phyloP scores from a whole-genome alignment of 2,888 invertebrate species.

The Ischnura elegans region DNA sequence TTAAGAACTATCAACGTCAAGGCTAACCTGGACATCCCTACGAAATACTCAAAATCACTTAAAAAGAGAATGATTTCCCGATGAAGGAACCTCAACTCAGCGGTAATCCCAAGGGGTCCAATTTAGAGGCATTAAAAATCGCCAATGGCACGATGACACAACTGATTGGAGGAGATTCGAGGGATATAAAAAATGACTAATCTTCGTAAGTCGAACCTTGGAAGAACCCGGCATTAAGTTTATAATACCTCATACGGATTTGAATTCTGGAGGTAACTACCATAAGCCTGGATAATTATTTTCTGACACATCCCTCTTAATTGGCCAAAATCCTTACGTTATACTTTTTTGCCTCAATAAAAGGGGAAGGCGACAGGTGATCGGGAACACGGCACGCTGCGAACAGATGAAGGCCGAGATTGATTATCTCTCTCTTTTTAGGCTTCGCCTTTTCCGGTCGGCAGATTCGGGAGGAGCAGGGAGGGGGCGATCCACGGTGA shows the following conservation, averaged over 20 bases:
- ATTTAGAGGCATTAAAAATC: background rate
- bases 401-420: slow-evolving; percentile 15
- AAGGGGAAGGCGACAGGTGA: background rate
- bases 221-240: background rate
- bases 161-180: background rate
- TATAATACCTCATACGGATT: background rate
- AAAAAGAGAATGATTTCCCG: no score
- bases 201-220: background rate
- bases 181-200: background rate
- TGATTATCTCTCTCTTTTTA: background rate
- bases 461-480: background rate
- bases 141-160: background rate
- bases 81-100: no score
- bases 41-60: no score
- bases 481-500: no score
- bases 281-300: background rate
- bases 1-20: no score
- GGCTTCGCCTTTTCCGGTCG: slow-evolving; percentile 26
- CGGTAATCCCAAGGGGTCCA: background rate
- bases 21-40: no score
- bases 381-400: background rate
- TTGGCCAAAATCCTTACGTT: background rate
- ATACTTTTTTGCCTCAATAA: background rate
- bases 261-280: background rate
- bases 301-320: background rate